These are phyloP conservation scores for Poeciliopsis presidionis DNA, from an alignment of 2,797 vertebrate species.

Conservation along the genomic window DNA sequence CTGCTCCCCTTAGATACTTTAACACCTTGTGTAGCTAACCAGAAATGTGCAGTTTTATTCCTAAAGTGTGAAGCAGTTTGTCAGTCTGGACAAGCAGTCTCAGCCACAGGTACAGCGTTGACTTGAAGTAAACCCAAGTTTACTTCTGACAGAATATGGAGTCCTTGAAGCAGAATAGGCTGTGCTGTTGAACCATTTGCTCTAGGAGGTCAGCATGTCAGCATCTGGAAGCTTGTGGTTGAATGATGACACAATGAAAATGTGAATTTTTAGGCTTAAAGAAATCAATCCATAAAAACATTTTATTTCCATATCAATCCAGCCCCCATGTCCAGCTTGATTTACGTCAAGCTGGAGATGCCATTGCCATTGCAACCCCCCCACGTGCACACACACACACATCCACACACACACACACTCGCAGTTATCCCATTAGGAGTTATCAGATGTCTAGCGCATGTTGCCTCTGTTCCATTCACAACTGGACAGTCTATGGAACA, in stretches of 20 bases:
- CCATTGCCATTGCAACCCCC: not conserved
- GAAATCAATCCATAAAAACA: not conserved
- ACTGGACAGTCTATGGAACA: not conserved
- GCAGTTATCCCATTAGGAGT: not conserved
- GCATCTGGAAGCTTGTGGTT: not conserved
- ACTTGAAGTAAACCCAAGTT: not conserved
- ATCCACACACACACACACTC: too few relatives aligned
- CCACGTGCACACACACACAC: too few relatives aligned
- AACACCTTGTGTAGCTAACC: not conserved
- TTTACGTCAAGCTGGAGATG: too few relatives aligned
- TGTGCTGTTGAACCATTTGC: not conserved
- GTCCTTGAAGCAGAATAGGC: not conserved
- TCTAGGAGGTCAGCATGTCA: not conserved
- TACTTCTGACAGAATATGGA: not conserved
- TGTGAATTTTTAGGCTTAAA: not conserved
- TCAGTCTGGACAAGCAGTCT: not conserved
- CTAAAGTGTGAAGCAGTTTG: not conserved
- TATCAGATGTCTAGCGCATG: not conserved
- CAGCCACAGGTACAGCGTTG: not conserved
- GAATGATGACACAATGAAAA: not conserved
- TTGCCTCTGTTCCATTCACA: not conserved
- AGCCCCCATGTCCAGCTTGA: too few relatives aligned
- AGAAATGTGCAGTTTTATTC: not conserved
- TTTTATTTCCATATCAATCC: not conserved
- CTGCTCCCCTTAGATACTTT: not conserved